Evolutionary conservation across 2,888 invertebrate species (phyloP).

Genomic region (Kryphioiulus occultus): DNA sequence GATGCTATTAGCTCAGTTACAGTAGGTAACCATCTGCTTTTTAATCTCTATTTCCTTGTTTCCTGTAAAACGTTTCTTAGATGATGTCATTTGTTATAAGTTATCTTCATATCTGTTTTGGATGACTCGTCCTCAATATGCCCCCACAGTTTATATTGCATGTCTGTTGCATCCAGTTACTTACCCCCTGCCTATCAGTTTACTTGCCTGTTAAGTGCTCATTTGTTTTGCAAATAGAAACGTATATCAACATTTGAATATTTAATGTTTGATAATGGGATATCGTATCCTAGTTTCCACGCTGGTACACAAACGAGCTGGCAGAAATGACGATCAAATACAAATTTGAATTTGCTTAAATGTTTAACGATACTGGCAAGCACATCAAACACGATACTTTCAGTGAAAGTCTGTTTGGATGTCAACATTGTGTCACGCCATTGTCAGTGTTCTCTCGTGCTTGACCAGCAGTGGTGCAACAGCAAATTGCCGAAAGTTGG

Average conservation of each 20-base stretch:
- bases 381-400: neutral
- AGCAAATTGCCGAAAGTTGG: neutral
- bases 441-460: neutral
- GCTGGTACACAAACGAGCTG: neutral
- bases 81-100: too few species aligned
- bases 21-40: too few species aligned
- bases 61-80: neutral
- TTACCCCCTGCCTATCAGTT: neutral
- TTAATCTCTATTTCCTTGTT: too few species aligned
- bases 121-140: neutral
- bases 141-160: neutral
- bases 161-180: neutral
- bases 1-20: neutral
- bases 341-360: neutral
- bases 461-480: neutral
- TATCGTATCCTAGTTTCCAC: neutral
- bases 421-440: neutral
- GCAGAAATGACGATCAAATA: neutral
- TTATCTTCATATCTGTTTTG: neutral
- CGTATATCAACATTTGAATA: neutral
- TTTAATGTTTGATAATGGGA: slow-evolving; percentile 22
- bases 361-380: neutral
- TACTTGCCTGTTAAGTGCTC: neutral
- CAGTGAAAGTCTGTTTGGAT: neutral
- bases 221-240: neutral